Conservation (phyloP, 2,113 vertebrate genomes). For the Eupsittula cactorum region DNA sequence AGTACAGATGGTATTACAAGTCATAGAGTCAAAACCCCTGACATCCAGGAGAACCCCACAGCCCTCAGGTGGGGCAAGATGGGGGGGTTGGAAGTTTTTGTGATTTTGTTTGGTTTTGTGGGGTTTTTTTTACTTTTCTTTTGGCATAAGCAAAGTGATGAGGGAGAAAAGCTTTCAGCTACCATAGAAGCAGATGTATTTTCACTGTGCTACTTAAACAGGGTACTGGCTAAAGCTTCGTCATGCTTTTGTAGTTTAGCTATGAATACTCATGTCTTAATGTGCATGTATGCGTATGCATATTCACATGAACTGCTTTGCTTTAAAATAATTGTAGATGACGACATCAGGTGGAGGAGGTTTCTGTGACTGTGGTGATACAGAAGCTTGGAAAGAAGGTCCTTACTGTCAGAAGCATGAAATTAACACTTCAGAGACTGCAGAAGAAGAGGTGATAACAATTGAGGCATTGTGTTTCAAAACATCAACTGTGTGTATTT, state of each 20-base stretch:
- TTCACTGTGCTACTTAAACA: background rate
- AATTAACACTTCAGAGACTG: conserved; percentile 76
- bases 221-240: background rate
- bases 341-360: conserved; percentile 95
- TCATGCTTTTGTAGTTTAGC: background rate
- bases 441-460: conserved; percentile 78
- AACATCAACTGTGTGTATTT: background rate
- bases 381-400: conserved; percentile 96
- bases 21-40: background rate
- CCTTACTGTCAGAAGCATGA: conserved; percentile 94
- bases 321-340: conserved; percentile 82
- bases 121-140: background rate
- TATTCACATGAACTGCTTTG: background rate
- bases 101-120: background rate
- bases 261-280: background rate
- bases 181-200: background rate
- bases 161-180: background rate
- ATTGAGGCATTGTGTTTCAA: background rate
- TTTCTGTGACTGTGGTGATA: conserved; percentile 98
- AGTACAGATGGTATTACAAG: background rate
- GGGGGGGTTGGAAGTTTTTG: background rate
- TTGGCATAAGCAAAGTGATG: too few relatives aligned
- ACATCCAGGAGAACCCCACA: background rate
- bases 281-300: background rate
- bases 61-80: background rate